These are phyloP conservation scores for Cenopis cana DNA, from an alignment of 2,888 invertebrate species.

Conservation along the genomic window DNA sequence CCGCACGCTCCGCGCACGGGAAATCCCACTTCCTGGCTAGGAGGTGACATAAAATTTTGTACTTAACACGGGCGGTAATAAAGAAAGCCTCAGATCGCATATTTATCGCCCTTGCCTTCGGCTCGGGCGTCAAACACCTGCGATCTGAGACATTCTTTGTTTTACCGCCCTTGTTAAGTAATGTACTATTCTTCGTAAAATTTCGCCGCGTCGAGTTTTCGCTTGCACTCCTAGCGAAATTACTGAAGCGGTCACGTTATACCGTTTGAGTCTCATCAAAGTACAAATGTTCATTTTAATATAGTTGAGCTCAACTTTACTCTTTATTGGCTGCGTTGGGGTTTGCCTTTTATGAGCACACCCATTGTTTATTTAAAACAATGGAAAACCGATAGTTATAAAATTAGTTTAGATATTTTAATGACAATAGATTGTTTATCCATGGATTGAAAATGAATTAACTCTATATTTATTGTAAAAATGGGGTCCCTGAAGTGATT, in stretches of 20 bases:
- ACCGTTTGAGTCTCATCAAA: slow-evolving; percentile 57
- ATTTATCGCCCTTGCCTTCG: no score
- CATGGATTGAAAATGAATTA: neutral
- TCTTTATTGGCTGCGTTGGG: slow-evolving; percentile 51
- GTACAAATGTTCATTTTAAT: slow-evolving; percentile 64
- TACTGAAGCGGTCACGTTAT: slow-evolving; percentile 47
- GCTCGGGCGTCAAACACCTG: no score
- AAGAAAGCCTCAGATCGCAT: no score
- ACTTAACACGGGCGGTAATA: no score
- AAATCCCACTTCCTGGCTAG: no score
- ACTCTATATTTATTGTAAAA: slow-evolving; percentile 1
- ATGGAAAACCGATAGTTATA: slow-evolving; percentile 36
- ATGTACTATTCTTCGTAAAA: no score
- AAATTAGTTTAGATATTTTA: slow-evolving; percentile 22
- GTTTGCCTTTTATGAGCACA: slow-evolving; percentile 46
- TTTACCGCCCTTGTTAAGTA: no score
- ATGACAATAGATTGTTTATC: neutral
- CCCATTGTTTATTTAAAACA: slow-evolving; percentile 32
- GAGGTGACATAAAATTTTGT: no score
- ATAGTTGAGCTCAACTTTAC: slow-evolving; percentile 58
- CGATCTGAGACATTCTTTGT: no score
- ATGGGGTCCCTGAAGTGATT: neutral
- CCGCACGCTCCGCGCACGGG: no score
- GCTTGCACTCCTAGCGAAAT: slow-evolving; percentile 14
- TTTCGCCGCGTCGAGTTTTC: neutral